Conservation (phyloP, 2,888 invertebrate species). For the Agonopterix alstromeriana region DNA sequence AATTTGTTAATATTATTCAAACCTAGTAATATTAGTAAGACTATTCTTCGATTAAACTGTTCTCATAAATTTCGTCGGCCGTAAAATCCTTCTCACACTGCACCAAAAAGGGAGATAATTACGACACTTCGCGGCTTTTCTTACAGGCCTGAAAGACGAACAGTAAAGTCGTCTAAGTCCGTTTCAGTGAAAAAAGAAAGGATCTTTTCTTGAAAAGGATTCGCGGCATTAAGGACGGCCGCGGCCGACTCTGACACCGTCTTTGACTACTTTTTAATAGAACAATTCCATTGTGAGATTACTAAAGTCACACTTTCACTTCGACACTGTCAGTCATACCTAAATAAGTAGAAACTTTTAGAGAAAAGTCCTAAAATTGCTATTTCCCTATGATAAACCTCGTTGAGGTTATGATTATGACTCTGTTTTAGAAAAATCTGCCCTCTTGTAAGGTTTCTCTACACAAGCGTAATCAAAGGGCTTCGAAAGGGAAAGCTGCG, state of each 20-base stretch:
- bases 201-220: conserved; percentile 66
- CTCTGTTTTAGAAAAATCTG: no score
- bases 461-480: no score
- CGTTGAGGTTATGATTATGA: neutral
- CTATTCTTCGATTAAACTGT: no score
- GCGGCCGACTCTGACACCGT: conserved; percentile 40
- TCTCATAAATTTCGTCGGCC: neutral
- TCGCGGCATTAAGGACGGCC: conserved; percentile 46
- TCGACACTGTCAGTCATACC: neutral
- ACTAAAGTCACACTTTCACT: neutral
- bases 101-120: conserved; percentile 53
- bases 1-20: no score
- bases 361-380: neutral
- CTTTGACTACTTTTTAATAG: neutral
- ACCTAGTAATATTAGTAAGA: no score
- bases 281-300: neutral
- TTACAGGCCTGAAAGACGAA: conserved; percentile 61
- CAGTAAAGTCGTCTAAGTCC: conserved; percentile 71
- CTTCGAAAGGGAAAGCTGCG: no score
- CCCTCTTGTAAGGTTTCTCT: no score
- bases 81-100: conserved; percentile 17
- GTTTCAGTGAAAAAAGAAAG: conserved; percentile 62
- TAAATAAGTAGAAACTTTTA: neutral
- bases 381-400: neutral
- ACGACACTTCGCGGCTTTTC: conserved; percentile 70